These are phyloP conservation scores for Muraenolepis orangiensis DNA, from an alignment of 2,797 vertebrate species.

Conservation along the genomic window DNA sequence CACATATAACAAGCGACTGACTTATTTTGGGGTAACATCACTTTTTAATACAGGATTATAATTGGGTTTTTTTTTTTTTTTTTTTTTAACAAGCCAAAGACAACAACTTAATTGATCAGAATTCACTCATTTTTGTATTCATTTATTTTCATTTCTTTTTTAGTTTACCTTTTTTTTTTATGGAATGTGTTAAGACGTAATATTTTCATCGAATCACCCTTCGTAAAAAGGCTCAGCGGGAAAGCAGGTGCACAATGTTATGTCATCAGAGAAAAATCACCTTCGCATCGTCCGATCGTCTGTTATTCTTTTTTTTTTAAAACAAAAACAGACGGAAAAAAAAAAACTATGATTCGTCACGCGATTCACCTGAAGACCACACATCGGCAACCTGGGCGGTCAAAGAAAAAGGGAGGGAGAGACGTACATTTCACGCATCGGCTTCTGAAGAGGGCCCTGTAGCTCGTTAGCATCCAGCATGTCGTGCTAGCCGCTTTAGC, in stretches of 20 bases:
- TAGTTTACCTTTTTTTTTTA: neutral
- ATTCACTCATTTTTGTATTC: neutral
- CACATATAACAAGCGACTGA: constrained; percentile 26
- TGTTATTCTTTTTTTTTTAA: constrained; percentile 32
- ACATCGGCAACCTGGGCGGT: constrained; percentile 33
- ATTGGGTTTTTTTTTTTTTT: too few relatives aligned
- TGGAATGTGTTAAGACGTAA: constrained; percentile 53
- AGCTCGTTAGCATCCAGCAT: constrained; percentile 42
- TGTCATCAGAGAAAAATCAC: constrained; percentile 54
- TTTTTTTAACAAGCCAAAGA: constrained; percentile 59
- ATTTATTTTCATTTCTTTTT: neutral
- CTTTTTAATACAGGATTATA: constrained; percentile 67
- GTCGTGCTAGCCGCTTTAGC: constrained; percentile 27
- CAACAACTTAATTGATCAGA: neutral
- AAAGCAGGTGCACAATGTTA: constrained; percentile 38
- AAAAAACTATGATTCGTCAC: constrained; percentile 42
- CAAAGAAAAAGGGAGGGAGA: constrained; percentile 50
- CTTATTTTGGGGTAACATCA: constrained; percentile 55
- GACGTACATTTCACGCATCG: constrained; percentile 52
- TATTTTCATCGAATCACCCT: constrained; percentile 35
- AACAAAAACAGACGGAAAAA: too few relatives aligned
- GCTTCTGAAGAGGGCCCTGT: constrained; percentile 37
- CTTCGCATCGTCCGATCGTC: too few relatives aligned
- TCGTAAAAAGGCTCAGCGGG: constrained; percentile 39
- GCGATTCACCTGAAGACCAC: constrained; percentile 49